phyloP scores from a whole-genome alignment of 2,888 invertebrate genomes.

The Patella depressa region DNA sequence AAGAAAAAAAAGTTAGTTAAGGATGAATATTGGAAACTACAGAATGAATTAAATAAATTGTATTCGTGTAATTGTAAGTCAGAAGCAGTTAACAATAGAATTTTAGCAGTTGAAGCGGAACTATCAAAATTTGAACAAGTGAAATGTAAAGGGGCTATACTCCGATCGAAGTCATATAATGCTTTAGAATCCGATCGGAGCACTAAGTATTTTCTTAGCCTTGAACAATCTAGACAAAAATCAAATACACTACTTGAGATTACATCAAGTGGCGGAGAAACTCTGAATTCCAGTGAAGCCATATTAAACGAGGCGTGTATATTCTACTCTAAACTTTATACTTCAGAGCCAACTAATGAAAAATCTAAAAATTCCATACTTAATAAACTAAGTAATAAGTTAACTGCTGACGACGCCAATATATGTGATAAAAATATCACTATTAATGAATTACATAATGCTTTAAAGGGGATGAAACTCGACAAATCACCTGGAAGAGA shows the following conservation, averaged over 20 bases:
- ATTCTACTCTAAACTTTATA: neutral
- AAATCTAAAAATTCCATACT: neutral
- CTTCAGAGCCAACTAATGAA: neutral
- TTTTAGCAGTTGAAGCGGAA: neutral
- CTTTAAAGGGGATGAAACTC: neutral
- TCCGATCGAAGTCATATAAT: neutral
- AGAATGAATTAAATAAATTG: neutral
- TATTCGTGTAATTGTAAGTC: neutral
- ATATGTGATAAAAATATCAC: neutral
- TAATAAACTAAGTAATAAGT: neutral
- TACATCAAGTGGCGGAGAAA: neutral
- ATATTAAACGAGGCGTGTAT: neutral
- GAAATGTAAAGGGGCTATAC: neutral
- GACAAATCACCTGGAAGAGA: neutral
- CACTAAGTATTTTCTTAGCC: neutral
- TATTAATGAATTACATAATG: neutral
- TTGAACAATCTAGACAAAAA: neutral
- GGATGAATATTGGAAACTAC: neutral
- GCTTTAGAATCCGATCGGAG: neutral
- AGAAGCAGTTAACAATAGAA: neutral
- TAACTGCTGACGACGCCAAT: neutral
- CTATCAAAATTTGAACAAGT: neutral
- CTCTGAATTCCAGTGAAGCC: neutral
- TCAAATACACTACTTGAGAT: neutral
- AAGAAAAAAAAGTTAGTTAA: neutral